A percentile compares a stretch with the other conserved stretches of the same genome.
Conservation (phyloP, 2,797 vertebrate genomes). For the Leptatherina wallacei region DNA sequence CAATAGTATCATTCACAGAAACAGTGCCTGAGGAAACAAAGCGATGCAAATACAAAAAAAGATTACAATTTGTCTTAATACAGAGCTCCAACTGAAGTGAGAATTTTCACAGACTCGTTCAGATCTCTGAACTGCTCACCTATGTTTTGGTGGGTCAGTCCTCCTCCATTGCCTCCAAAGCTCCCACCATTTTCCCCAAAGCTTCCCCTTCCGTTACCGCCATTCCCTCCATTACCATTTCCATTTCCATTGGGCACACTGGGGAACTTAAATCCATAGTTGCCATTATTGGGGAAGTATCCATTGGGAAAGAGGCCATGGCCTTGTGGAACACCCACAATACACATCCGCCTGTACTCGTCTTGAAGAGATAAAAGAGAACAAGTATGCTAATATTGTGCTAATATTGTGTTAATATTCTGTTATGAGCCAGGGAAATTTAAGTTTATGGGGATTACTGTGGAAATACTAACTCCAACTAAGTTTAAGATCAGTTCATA, state of each 20-base stretch:
- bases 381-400: neutral
- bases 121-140: slow-evolving; percentile 45
- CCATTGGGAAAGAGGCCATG: slow-evolving; percentile 79
- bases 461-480: neutral
- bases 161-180: slow-evolving; percentile 57
- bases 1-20: slow-evolving; percentile 92
- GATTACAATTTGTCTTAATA: neutral
- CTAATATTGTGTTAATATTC: neutral
- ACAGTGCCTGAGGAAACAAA: slow-evolving; percentile 76
- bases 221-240: slow-evolving; percentile 63
- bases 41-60: neutral
- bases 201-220: slow-evolving; percentile 62
- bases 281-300: slow-evolving; percentile 73
- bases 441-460: slow-evolving; percentile 4
- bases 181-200: slow-evolving; percentile 50
- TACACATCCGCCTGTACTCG: slow-evolving; percentile 89
- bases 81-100: neutral
- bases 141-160: slow-evolving; percentile 53
- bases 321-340: slow-evolving; percentile 86
- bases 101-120: neutral
- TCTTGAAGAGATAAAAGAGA: slow-evolving; percentile 75
- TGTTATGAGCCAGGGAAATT: slow-evolving; percentile 6
- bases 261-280: slow-evolving; percentile 73
- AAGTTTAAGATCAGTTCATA: neutral
- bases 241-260: slow-evolving; percentile 62